Conservation (phyloP, 2,113 vertebrate species). For the Bucco capensis region DNA sequence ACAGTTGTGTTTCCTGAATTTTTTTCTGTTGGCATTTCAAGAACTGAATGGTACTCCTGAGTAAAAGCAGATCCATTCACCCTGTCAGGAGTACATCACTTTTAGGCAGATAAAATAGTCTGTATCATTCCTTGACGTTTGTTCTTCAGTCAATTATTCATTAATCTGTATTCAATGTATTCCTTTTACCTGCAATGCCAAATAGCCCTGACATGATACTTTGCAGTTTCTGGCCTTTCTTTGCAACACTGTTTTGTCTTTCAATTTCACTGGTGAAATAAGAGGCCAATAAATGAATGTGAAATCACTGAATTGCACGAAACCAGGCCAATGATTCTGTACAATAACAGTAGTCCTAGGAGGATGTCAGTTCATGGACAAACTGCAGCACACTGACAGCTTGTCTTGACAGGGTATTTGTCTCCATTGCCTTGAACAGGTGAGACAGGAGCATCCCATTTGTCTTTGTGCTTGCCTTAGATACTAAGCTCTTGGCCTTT, state of each 20-base stretch:
- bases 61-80: background rate
- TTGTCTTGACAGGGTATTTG: background rate
- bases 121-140: background rate
- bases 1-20: background rate
- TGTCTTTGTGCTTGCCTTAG: background rate
- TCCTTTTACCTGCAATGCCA: background rate
- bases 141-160: background rate
- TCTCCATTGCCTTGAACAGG: background rate
- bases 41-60: background rate
- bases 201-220: background rate
- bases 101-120: background rate
- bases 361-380: background rate
- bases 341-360: background rate
- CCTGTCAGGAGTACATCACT: background rate
- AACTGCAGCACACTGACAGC: background rate
- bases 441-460: background rate
- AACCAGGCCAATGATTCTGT: background rate
- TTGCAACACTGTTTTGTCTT: background rate
- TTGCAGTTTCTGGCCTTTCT: background rate
- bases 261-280: background rate
- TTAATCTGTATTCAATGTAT: background rate
- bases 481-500: background rate
- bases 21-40: constrained; percentile 31
- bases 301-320: background rate
- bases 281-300: background rate